Evolutionary conservation across 2,888 invertebrate species (phyloP).

Genomic region (Athetis lepigone): DNA sequence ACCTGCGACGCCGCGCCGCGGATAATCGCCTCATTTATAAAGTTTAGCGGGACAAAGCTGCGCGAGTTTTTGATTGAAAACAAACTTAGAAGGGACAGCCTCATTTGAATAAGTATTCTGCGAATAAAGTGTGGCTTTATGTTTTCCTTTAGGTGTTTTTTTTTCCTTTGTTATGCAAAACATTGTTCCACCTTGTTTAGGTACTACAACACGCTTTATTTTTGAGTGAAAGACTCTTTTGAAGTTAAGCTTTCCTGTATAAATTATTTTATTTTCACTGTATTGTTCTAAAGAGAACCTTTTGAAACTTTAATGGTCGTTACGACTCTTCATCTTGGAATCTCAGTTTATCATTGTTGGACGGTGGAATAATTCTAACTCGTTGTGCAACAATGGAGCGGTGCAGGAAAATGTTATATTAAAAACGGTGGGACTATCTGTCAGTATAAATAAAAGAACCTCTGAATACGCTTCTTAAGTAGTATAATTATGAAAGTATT

Average conservation of each 20-base stretch:
- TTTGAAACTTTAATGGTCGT: constrained; percentile 86
- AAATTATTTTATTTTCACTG: constrained; percentile 90
- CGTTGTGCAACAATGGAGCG: constrained; percentile 52
- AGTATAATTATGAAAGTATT: constrained; percentile 34
- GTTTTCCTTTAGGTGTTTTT: constrained; percentile 90
- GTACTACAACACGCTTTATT: constrained; percentile 90
- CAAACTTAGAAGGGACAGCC: constrained; percentile 91
- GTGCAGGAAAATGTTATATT: constrained; percentile 33
- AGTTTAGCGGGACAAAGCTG: constrained; percentile 90
- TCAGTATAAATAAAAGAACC: constrained; percentile 20
- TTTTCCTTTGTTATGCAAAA: constrained; percentile 90
- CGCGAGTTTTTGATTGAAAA: constrained; percentile 91
- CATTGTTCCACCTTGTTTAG: constrained; percentile 91
- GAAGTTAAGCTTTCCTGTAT: constrained; percentile 90
- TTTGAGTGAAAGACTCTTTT: constrained; percentile 91
- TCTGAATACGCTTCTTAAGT: constrained; percentile 26
- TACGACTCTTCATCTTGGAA: constrained; percentile 79
- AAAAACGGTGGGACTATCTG: constrained; percentile 23
- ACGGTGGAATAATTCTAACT: constrained; percentile 64
- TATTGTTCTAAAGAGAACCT: constrained; percentile 88
- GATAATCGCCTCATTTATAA: constrained; percentile 91
- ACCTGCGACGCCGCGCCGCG: constrained; percentile 80
- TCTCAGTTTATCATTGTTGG: constrained; percentile 81
- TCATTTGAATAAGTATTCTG: constrained; percentile 91
- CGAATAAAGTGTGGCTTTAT: constrained; percentile 91